A percentile compares a stretch with the other conserved stretches of the same genome.
Evolutionary conservation across 2,797 vertebrate genomes (phyloP).

Genomic region (Poeciliopsis infans): DNA sequence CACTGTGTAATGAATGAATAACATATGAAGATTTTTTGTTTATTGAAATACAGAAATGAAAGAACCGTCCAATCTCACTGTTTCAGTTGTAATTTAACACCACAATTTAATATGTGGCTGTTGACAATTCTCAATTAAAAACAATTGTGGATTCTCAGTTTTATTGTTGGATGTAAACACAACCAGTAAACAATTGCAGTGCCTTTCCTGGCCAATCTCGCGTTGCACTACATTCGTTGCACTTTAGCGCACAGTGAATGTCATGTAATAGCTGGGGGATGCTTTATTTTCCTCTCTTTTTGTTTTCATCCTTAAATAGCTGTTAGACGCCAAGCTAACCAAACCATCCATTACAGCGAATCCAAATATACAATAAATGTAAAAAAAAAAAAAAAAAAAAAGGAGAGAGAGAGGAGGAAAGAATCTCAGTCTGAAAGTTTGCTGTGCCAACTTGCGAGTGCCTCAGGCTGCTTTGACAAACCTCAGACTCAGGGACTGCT

Average conservation of each 20-base stretch:
- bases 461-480: constrained; percentile 42
- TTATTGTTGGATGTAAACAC: too few species aligned
- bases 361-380: not conserved
- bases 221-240: not conserved
- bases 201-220: too few species aligned
- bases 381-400: not conserved
- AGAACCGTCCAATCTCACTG: too few species aligned
- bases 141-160: too few species aligned
- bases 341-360: not conserved
- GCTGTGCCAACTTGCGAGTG: constrained; percentile 25
- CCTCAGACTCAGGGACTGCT: constrained; percentile 36
- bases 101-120: too few species aligned
- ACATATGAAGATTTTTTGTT: too few species aligned
- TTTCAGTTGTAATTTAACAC: too few species aligned
- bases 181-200: too few species aligned
- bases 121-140: too few species aligned
- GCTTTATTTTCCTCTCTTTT: not conserved
- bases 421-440: constrained; percentile 42
- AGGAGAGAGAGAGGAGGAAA: not conserved
- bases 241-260: not conserved
- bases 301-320: not conserved
- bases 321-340: not conserved
- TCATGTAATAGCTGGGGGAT: not conserved
- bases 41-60: too few species aligned
- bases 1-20: too few species aligned